Percentiles rank a stretch among this genome's conserved stretches.
phyloP scores from a whole-genome alignment of 2,888 invertebrate species.

The Diploptera punctata region DNA sequence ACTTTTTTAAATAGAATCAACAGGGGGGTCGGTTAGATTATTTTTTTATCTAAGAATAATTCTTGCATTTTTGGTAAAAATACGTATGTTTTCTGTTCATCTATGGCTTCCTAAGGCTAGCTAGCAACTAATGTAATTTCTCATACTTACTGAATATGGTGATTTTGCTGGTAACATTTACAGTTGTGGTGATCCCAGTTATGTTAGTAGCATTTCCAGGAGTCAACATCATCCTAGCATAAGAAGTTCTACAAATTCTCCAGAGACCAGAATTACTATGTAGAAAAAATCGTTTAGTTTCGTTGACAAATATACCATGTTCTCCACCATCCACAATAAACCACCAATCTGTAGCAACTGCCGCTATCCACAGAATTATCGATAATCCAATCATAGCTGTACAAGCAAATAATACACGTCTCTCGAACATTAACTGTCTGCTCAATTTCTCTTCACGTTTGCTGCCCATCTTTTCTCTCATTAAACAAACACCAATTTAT shows the following conservation, averaged over 20 bases:
- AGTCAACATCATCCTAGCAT: conserved; percentile 19
- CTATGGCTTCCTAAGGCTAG: no score
- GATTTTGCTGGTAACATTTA: conserved; percentile 36
- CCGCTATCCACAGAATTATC: conserved; percentile 73
- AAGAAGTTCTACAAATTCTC: conserved; percentile 62
- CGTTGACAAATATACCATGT: conserved; percentile 59
- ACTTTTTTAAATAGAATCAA: no score
- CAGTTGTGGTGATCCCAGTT: conserved; percentile 51
- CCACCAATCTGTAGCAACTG: conserved; percentile 79
- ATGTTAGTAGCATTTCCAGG: neutral
- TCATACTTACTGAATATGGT: conserved; percentile 41
- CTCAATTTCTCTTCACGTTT: conserved; percentile 39
- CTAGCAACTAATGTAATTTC: no score
- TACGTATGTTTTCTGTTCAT: no score
- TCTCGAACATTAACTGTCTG: conserved; percentile 70
- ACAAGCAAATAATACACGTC: conserved; percentile 73
- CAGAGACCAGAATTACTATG: conserved; percentile 75
- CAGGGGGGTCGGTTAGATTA: no score
- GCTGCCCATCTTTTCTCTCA: conserved; percentile 21
- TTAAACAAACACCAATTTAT: neutral
- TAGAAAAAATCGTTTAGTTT: conserved; percentile 63
- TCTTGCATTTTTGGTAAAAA: no score
- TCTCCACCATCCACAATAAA: conserved; percentile 59
- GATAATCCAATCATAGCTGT: conserved; percentile 70
- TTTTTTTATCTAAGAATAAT: no score